Conservation (phyloP, 2,797 vertebrate genomes). For the Miichthys miiuy region DNA sequence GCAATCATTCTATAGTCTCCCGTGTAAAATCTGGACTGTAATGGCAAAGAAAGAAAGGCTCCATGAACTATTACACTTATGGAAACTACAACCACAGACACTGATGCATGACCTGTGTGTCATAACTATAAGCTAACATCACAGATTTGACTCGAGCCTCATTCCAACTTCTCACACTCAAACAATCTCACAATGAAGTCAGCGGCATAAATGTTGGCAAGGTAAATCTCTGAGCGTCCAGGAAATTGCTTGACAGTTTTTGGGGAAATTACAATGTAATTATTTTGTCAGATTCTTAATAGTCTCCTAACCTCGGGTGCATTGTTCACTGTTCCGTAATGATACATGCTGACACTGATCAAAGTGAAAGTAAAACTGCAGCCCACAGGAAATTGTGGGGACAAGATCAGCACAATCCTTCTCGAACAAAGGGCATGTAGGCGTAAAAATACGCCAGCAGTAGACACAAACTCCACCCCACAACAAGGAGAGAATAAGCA, state of each 20-base stretch:
- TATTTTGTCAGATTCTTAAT: slow-evolving; percentile 77
- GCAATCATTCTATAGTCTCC: background rate
- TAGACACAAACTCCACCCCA: slow-evolving; percentile 54
- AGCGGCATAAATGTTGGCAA: slow-evolving; percentile 3
- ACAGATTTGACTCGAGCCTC: background rate
- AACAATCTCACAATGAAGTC: slow-evolving; percentile 3
- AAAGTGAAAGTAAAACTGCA: slow-evolving; percentile 79
- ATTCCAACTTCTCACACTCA: background rate
- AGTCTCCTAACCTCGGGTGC: slow-evolving; percentile 59
- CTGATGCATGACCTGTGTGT: slow-evolving; percentile 12
- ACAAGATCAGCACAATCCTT: slow-evolving; percentile 72
- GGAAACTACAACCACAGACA: background rate
- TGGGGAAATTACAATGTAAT: slow-evolving; percentile 71
- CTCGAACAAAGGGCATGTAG: slow-evolving; percentile 68
- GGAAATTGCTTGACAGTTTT: slow-evolving; percentile 39
- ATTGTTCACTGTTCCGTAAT: slow-evolving; percentile 69
- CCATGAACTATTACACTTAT: background rate
- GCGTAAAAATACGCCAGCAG: slow-evolving; percentile 65
- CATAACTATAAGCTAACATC: background rate
- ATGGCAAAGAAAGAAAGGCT: background rate
- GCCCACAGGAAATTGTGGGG: slow-evolving; percentile 67
- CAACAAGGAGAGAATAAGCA: slow-evolving; percentile 26
- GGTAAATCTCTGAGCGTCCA: slow-evolving; percentile 21
- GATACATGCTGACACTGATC: slow-evolving; percentile 77
- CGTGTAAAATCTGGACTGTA: background rate